Conservation (phyloP, 2,888 invertebrate species). For the Phortica okadai region DNA sequence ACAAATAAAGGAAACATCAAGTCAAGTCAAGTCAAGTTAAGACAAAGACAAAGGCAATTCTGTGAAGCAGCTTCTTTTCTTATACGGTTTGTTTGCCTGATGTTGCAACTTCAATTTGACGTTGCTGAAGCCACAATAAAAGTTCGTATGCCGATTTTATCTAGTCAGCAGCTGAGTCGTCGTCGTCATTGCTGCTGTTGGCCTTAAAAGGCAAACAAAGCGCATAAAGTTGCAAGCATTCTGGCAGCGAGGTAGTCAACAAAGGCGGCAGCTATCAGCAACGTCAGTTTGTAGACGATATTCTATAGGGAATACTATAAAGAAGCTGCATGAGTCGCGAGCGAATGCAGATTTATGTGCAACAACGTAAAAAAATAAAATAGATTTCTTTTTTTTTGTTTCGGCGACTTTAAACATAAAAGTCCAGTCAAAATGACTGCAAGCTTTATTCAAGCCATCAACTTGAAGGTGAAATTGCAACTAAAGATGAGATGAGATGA, state of each 20-base stretch:
- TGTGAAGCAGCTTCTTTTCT: background rate
- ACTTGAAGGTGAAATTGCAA: background rate
- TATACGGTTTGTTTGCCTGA: background rate
- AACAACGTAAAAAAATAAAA: slow-evolving; percentile 45
- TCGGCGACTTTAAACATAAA: slow-evolving; percentile 21
- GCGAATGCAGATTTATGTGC: slow-evolving; percentile 62
- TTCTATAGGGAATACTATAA: background rate
- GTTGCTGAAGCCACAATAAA: background rate
- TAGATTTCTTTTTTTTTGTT: background rate
- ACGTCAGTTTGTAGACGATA: background rate
- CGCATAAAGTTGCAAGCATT: slow-evolving; percentile 11
- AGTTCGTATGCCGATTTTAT: background rate
- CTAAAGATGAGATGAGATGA: background rate
- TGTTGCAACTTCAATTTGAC: background rate
- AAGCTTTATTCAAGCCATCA: slow-evolving; percentile 48
- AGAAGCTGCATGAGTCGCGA: slow-evolving; percentile 17
- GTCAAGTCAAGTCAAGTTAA: background rate
- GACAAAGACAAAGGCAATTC: background rate
- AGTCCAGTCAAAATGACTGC: background rate
- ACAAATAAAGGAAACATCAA: background rate
- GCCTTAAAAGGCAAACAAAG: slow-evolving; percentile 10
- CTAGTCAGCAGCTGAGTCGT: background rate
- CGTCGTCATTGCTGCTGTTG: background rate
- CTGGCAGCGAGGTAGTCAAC: too few relatives aligned
- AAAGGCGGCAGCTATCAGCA: background rate